These are phyloP conservation scores for Podocnemis expansa DNA, from an alignment of 2,113 vertebrate species.

Conservation along the genomic window DNA sequence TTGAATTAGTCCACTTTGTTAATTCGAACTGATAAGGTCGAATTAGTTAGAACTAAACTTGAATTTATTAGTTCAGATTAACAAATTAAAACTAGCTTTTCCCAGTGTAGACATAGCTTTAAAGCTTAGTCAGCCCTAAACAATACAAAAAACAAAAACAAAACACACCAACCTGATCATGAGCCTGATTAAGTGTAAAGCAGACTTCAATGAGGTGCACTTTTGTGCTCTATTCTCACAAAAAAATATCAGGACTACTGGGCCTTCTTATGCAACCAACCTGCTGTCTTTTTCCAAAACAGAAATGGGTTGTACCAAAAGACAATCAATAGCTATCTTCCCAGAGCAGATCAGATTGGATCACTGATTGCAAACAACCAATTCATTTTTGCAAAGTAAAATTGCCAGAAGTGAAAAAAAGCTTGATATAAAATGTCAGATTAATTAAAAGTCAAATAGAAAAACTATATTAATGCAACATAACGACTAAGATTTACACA, in stretches of 20 bases:
- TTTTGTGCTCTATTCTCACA: background rate
- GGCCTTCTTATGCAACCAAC: background rate
- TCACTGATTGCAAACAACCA: background rate
- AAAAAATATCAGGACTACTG: background rate
- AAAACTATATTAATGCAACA: background rate
- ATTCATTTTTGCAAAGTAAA: constrained; percentile 26
- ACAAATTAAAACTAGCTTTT: too few species aligned
- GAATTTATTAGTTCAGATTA: too few species aligned
- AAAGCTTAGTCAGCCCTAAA: background rate
- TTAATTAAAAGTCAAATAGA: background rate
- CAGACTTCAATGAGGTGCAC: background rate
- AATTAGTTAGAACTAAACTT: too few species aligned
- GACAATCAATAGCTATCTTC: background rate
- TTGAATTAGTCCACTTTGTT: too few species aligned
- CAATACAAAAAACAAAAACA: background rate
- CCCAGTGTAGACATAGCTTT: too few species aligned
- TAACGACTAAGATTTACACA: background rate
- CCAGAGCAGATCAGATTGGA: background rate
- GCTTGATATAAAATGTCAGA: background rate
- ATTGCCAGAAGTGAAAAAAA: background rate
- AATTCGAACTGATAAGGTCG: too few species aligned
- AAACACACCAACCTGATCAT: background rate
- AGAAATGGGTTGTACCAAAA: background rate
- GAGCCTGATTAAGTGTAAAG: background rate
- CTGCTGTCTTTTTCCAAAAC: background rate